Conservation (phyloP, 2,797 vertebrate species). For the Darevskia mixta region DNA sequence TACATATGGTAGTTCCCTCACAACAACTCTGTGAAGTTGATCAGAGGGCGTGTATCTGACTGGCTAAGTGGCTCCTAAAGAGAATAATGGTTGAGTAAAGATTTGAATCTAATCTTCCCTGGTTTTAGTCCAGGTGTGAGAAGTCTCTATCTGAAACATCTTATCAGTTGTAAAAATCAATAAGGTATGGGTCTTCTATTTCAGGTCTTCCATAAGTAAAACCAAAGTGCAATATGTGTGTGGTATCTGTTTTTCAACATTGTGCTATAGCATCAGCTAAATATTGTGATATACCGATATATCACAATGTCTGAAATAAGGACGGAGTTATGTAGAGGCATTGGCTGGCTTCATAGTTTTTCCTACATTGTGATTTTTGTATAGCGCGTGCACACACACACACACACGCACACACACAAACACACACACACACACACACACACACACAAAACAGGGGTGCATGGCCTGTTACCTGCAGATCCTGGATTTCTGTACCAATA, state of each 20-base stretch:
- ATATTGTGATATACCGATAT: too few relatives aligned
- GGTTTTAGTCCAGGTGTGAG: neutral
- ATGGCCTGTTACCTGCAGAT: neutral
- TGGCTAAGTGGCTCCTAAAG: neutral
- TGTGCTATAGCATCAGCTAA: too few relatives aligned
- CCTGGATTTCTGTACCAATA: neutral
- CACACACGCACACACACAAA: too few relatives aligned
- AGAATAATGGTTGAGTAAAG: neutral
- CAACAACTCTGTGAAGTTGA: neutral
- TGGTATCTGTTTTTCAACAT: neutral
- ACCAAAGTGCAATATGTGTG: neutral
- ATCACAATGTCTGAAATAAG: too few relatives aligned
- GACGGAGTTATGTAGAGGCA: too few relatives aligned
- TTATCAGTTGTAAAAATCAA: neutral
- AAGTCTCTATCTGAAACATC: neutral
- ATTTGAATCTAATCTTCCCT: neutral
- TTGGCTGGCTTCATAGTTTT: too few relatives aligned
- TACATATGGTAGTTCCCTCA: neutral
- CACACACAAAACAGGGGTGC: neutral
- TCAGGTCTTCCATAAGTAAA: neutral
- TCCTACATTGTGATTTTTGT: too few relatives aligned
- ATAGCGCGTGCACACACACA: too few relatives aligned
- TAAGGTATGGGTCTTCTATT: neutral
- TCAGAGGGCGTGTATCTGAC: neutral
- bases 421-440: too few relatives aligned